Evolutionary conservation across 2,888 invertebrate genomes (phyloP).

Genomic region (Lissocephala sabroskyi): DNA sequence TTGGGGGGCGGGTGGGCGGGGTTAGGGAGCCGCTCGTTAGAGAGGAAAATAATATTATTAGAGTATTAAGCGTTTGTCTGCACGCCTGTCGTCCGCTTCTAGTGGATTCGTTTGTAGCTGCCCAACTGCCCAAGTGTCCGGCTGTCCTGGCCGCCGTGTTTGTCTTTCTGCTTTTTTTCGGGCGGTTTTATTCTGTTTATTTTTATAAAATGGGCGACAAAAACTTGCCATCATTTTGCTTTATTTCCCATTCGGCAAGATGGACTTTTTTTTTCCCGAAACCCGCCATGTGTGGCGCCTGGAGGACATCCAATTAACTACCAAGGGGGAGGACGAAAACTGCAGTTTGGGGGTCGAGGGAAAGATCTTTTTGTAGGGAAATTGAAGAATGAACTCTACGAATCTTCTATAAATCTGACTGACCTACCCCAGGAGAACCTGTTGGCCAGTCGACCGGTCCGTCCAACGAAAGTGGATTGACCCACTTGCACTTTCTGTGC

Average conservation of each 20-base stretch:
- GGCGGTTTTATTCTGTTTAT: too few species aligned
- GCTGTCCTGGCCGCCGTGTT: conserved; percentile 14
- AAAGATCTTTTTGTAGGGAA: too few species aligned
- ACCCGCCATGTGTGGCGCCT: conserved; percentile 39
- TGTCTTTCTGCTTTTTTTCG: too few species aligned
- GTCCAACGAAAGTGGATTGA: conserved; percentile 3
- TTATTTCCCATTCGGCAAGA: conserved; percentile 12
- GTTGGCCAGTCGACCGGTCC: too few species aligned
- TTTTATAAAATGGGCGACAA: conserved; percentile 59
- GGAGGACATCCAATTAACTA: conserved; percentile 51
- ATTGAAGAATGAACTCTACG: too few species aligned
- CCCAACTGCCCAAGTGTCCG: conserved; percentile 25
- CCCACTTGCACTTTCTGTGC: conserved; percentile 59
- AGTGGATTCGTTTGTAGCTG: background rate
- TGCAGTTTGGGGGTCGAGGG: too few species aligned
- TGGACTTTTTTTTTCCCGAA: conserved; percentile 9
- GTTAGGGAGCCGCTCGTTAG: conserved; percentile 45
- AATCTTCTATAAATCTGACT: too few species aligned
- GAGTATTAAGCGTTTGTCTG: conserved; percentile 62
- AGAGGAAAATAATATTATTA: conserved; percentile 62
- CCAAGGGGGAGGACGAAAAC: too few species aligned
- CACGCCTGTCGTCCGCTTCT: conserved; percentile 41
- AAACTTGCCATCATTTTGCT: conserved; percentile 46
- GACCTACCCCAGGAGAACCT: too few species aligned
- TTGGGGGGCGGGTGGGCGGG: too few species aligned